A percentile compares a stretch with the other conserved stretches of the same genome.
Conservation (phyloP, 2,797 vertebrate genomes). For the Linurgus olivaceus region DNA sequence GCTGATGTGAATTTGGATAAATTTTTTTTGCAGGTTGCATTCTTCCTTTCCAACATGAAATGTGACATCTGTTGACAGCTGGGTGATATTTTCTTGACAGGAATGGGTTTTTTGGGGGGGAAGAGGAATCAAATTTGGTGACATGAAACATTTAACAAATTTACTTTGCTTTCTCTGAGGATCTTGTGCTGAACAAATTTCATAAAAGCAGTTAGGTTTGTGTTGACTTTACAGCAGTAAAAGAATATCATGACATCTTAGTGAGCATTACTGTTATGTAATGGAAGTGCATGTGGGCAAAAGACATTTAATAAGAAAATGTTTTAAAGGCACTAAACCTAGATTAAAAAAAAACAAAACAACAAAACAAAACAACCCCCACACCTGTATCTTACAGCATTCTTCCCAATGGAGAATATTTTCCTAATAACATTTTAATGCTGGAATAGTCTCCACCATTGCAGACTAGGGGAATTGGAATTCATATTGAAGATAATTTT, state of each 20-base stretch:
- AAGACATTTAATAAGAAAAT: background rate
- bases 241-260: background rate
- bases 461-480: background rate
- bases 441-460: background rate
- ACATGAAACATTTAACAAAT: background rate
- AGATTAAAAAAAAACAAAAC: background rate
- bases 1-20: background rate
- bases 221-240: background rate
- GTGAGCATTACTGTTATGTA: background rate
- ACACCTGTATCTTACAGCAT: background rate
- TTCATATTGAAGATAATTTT: background rate
- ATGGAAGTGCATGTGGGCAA: background rate
- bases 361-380: background rate
- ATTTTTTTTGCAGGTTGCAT: background rate
- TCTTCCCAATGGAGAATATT: background rate
- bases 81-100: conserved; percentile 40
- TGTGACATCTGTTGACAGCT: conserved; percentile 29
- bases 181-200: background rate
- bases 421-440: background rate
- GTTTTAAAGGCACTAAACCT: background rate
- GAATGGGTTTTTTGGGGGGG: rapidly evolving
- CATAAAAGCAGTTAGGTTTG: background rate
- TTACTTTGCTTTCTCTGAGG: background rate
- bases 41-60: background rate
- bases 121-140: background rate